Evolutionary conservation across 2,797 vertebrate species (phyloP).

Genomic region (Coregonus suidteri): DNA sequence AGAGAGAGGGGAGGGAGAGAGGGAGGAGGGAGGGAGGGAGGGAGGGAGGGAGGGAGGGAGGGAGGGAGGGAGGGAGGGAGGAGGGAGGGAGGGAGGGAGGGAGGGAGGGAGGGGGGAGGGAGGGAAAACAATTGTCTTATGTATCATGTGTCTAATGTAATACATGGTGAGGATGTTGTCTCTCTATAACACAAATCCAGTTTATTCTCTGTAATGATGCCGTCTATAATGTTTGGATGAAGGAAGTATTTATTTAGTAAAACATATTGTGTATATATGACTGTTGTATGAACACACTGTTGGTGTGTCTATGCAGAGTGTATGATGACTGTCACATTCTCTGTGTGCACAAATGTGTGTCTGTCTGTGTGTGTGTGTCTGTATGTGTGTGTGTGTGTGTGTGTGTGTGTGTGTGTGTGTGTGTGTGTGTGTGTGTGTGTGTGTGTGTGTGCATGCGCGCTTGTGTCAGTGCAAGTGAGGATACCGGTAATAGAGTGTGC

Average conservation of each 20-base stretch:
- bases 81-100: slow-evolving; percentile 50
- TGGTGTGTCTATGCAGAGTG: not conserved
- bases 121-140: not conserved
- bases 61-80: slow-evolving; percentile 4
- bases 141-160: too few relatives aligned
- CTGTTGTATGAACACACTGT: too few relatives aligned
- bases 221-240: too few relatives aligned
- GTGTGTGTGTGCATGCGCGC: not conserved
- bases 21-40: not conserved
- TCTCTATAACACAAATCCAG: too few relatives aligned
- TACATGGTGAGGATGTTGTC: too few relatives aligned
- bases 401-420: not conserved
- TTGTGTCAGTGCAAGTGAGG: not conserved
- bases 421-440: too few relatives aligned
- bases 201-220: too few relatives aligned
- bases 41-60: not conserved
- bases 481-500: too few relatives aligned
- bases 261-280: too few relatives aligned
- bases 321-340: too few relatives aligned
- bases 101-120: not conserved
- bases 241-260: too few relatives aligned
- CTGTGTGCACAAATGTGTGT: not conserved
- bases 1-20: not conserved
- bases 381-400: not conserved
- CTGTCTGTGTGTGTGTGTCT: not conserved